Conservation (phyloP, 2,888 invertebrate genomes). For the Adineta ricciae region DNA sequence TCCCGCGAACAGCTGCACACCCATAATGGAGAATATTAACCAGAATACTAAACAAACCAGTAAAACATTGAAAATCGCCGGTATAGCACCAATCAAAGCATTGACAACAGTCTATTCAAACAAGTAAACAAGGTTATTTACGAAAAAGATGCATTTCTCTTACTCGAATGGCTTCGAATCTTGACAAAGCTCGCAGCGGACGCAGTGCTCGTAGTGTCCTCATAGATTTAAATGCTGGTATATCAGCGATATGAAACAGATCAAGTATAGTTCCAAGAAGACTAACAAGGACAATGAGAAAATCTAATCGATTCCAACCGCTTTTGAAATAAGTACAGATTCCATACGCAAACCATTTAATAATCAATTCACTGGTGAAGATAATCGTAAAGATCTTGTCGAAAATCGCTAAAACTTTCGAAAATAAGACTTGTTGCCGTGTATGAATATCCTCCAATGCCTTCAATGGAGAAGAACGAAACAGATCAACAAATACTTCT, state of each 20-base stretch:
- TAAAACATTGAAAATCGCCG: constrained; percentile 97
- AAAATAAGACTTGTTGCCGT: constrained; percentile 72
- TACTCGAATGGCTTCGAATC: constrained; percentile 99
- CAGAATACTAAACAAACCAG: constrained; percentile 98
- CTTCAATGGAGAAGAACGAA: too few relatives aligned
- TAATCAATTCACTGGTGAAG: constrained; percentile 95
- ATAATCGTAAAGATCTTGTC: constrained; percentile 95
- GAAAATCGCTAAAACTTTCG: constrained; percentile 82
- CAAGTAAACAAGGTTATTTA: constrained; percentile 25
- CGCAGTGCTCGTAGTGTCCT: constrained; percentile 92
- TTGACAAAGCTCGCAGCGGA: constrained; percentile 94
- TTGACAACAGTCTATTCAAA: constrained; percentile 82
- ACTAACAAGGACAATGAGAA: constrained; percentile 91
- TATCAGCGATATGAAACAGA: constrained; percentile 71
- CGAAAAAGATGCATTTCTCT: not conserved
- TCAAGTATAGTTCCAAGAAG: constrained; percentile 77
- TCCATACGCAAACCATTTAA: constrained; percentile 93
- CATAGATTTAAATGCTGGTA: constrained; percentile 98
- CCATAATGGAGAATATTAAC: constrained; percentile 98
- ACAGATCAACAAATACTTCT: too few relatives aligned
- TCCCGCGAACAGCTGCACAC: constrained; percentile 91
- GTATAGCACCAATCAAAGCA: constrained; percentile 94
- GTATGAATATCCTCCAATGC: constrained; percentile 92
- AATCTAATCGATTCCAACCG: constrained; percentile 99
- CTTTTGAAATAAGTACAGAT: constrained; percentile 94